Conservation (phyloP, 2,888 invertebrate genomes). For the Dryomyza anilis region DNA sequence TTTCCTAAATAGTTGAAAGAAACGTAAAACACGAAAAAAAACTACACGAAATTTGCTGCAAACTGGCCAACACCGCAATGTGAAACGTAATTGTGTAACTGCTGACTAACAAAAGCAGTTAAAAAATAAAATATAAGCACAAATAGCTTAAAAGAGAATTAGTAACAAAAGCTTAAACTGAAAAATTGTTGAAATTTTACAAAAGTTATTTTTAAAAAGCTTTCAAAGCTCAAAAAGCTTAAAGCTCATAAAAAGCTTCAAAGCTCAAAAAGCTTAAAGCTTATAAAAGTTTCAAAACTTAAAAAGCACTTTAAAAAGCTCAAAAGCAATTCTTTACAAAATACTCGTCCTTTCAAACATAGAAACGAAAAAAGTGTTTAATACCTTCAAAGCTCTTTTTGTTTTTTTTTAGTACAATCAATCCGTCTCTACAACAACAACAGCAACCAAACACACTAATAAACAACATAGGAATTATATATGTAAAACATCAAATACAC, state of each 20-base stretch:
- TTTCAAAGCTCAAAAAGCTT: no score
- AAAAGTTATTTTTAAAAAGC: no score
- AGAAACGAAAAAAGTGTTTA: no score
- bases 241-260: no score
- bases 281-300: no score
- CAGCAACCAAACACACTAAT: background rate
- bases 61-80: background rate
- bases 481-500: background rate
- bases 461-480: background rate
- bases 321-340: background rate
- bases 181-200: no score
- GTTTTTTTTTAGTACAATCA: background rate
- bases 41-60: background rate
- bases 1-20: background rate
- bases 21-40: background rate
- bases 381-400: no score
- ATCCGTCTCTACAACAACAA: background rate
- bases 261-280: no score
- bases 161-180: no score
- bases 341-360: no score
- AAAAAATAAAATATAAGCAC: background rate
- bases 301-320: no score
- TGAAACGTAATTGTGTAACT: slow-evolving; percentile 14
- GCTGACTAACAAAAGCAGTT: slow-evolving; percentile 14
- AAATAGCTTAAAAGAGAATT: no score